Conservation (phyloP, 2,113 vertebrate species). For the Cochlearius cochlearius region DNA sequence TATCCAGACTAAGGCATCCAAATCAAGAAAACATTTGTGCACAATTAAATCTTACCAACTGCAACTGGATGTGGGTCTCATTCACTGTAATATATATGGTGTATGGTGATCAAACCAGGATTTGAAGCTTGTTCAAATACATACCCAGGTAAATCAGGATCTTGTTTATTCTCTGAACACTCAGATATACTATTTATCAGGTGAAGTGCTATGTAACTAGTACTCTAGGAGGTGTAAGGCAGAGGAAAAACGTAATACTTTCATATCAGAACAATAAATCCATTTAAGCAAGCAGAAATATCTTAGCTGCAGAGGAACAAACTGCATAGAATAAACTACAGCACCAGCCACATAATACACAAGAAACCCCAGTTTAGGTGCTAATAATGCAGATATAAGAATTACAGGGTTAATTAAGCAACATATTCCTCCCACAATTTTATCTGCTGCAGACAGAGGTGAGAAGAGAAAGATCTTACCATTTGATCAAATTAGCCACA, state of each 20-base stretch:
- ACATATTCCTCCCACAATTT: constrained; percentile 42
- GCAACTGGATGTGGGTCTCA: neutral
- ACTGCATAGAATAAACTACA: neutral
- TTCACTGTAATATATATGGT: fast-evolving
- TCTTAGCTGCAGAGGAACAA: neutral
- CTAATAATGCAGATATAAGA: constrained; percentile 63
- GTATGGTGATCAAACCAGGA: neutral
- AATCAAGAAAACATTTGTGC: neutral
- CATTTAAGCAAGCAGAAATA: neutral
- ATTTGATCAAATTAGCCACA: constrained; percentile 58
- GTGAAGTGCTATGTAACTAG: neutral
- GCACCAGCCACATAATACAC: neutral
- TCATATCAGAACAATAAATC: neutral
- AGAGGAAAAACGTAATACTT: neutral
- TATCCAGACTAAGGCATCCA: neutral
- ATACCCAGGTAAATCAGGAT: neutral
- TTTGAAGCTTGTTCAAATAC: neutral
- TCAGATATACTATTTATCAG: neutral
- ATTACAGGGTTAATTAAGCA: constrained; percentile 71
- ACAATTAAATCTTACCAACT: neutral
- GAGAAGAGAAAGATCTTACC: constrained; percentile 1
- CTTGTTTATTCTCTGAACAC: neutral
- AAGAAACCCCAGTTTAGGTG: constrained; percentile 64
- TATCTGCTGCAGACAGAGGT: constrained; percentile 54
- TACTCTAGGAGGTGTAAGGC: neutral